phyloP scores from a whole-genome alignment of 2,797 vertebrate genomes.

The Sciurus vulgaris region DNA sequence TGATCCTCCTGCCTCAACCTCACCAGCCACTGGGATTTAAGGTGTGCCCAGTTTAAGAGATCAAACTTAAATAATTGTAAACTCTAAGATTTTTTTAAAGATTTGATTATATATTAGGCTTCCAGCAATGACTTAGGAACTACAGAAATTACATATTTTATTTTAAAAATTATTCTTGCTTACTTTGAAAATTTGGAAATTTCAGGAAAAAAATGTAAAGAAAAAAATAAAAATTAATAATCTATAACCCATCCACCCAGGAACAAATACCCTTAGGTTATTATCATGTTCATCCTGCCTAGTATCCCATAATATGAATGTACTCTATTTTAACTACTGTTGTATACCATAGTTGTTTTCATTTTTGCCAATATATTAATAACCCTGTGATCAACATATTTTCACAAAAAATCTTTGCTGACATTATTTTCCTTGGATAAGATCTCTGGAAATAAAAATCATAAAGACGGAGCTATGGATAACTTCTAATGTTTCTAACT shows the following conservation, averaged over 20 bases:
- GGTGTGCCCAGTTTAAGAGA: neutral
- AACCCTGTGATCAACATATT: neutral
- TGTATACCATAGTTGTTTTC: neutral
- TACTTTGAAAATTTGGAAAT: neutral
- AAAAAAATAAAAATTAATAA: neutral
- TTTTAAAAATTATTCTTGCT: neutral
- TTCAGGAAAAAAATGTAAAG: neutral
- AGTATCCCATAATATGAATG: neutral
- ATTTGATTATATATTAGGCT: neutral
- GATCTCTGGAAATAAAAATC: neutral
- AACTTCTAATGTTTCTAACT: neutral
- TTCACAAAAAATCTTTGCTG: neutral
- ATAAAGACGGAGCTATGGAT: neutral
- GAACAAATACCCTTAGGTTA: neutral
- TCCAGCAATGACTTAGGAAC: neutral
- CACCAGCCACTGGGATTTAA: too few species aligned
- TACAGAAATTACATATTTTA: neutral
- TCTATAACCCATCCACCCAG: neutral
- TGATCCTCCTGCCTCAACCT: too few species aligned
- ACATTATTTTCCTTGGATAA: neutral
- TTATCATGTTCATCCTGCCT: neutral
- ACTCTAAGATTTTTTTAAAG: neutral
- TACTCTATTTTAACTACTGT: neutral
- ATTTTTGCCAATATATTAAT: neutral
- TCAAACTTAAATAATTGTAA: neutral